A percentile compares a stretch with the other conserved stretches of the same genome.
Conservation (phyloP, 2,113 vertebrate genomes). For the Siniperca chuatsi region DNA sequence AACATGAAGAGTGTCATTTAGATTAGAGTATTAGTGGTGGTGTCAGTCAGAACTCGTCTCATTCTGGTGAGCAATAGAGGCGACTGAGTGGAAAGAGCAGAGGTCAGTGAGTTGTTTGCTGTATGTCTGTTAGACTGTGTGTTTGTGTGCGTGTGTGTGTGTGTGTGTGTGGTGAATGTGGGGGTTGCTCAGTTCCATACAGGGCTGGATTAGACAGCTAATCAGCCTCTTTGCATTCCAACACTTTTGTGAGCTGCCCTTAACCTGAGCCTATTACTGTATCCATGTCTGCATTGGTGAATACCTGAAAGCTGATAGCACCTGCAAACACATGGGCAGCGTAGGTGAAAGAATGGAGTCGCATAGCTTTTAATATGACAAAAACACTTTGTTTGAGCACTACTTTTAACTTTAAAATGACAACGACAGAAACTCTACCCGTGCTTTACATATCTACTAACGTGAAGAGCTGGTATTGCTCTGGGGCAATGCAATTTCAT, state of each 20-base stretch:
- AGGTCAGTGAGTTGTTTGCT: slow-evolving; percentile 73
- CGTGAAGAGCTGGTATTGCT: slow-evolving; percentile 35
- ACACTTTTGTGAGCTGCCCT: slow-evolving; percentile 25
- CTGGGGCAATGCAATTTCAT: slow-evolving; percentile 62
- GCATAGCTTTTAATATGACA: not conserved
- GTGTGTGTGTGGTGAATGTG: not conserved
- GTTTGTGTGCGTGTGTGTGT: slow-evolving; percentile 8
- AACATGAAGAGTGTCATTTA: slow-evolving; percentile 25
- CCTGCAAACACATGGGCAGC: slow-evolving; percentile 25
- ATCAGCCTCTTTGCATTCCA: slow-evolving; percentile 71
- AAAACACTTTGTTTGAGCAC: not conserved
- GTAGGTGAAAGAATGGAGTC: not conserved
- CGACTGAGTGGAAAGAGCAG: slow-evolving; percentile 47
- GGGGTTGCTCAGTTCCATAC: slow-evolving; percentile 41
- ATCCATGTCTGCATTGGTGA: slow-evolving; percentile 28
- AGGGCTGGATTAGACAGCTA: slow-evolving; percentile 65
- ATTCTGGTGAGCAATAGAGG: slow-evolving; percentile 22
- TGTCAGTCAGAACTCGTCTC: slow-evolving; percentile 25
- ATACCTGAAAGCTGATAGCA: slow-evolving; percentile 54
- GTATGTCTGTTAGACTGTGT: slow-evolving; percentile 35
- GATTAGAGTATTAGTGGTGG: slow-evolving; percentile 5
- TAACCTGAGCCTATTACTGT: slow-evolving; percentile 41
- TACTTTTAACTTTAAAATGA: slow-evolving; percentile 29
- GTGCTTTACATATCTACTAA: slow-evolving; percentile 35
- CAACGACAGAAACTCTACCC: slow-evolving; percentile 26